Percentiles rank a stretch among this genome's conserved stretches.
Conservation (phyloP, 53 echinoderm and acorn worm genomes). For the Astropecten irregularis region DNA sequence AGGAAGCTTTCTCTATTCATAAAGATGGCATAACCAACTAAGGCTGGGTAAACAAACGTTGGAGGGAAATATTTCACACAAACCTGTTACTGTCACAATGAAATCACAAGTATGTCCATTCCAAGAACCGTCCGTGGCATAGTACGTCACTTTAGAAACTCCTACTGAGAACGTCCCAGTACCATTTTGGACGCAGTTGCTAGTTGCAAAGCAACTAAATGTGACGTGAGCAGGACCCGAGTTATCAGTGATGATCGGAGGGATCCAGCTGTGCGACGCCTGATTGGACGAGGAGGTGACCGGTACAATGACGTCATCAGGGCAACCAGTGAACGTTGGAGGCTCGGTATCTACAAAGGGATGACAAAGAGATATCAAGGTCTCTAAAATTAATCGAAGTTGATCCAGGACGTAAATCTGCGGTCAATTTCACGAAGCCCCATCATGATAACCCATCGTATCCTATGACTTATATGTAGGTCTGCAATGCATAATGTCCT, state of each 20-base stretch:
- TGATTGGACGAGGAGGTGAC: not conserved
- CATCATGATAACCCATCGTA: no score
- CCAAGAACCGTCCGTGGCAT: constrained; percentile 20
- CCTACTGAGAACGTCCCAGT: constrained; percentile 27
- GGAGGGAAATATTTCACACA: constrained; percentile 1
- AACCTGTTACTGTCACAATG: constrained; percentile 47
- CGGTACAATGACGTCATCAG: constrained; percentile 3
- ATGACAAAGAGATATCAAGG: no score
- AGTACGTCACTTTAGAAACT: constrained; percentile 18
- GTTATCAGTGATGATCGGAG: not conserved
- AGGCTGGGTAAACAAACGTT: no score
- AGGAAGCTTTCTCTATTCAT: no score
- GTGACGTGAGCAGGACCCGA: not conserved
- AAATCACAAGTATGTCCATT: constrained; percentile 4
- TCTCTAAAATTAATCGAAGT: no score
- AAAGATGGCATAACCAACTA: no score
- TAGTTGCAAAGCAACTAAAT: constrained; percentile 1
- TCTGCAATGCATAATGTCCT: no score
- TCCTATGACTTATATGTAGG: no score
- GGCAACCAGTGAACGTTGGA: not conserved
- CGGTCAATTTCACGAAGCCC: no score
- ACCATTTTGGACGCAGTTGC: not conserved
- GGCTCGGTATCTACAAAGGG: constrained; percentile 12
- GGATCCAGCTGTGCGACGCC: not conserved
- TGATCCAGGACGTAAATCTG: no score